Evolutionary conservation across 2,888 invertebrate species (phyloP), one percentile per base, ranked within the genome.

Genomic region (Abrostola tripartita): DNA sequence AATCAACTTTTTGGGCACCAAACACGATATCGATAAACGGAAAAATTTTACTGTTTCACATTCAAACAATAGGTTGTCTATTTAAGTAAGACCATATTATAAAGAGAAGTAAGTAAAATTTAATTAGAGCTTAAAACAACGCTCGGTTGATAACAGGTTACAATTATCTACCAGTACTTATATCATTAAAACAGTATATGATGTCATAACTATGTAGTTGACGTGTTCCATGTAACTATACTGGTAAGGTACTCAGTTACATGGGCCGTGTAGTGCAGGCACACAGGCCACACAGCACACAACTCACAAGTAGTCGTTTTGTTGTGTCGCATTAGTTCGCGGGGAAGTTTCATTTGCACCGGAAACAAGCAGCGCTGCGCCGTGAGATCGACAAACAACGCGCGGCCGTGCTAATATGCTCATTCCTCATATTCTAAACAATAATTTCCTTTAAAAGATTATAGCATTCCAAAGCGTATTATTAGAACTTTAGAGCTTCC

Each of bases 341-440:
- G 68, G 68, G 72, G 74, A 77, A 79, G 78, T 74, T 82, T 72
- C 76, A 81, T 85, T 85, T 78, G 84, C 86, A 83, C 88, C 88
- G 90, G 90, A 91, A 88, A 85, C 85, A 54, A 73, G 68, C 76
- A 75, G 79, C 79, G 78, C 78, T 67, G 74, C 74, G 78, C 75
- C 87, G 91, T 93, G 92, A 88, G 93, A 93, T 92, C 84, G 62
- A 86, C 88, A 92, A 92, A 92, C 88, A 92, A 79, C 76, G 65
- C 74, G 64, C 79, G 73, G 74, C 79, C 81, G 85, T 82, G 87
- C 86, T 84, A 88, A 88, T 87, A 81, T 83, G 79, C 80, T 76
- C 81, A 83, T 85, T 84, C 77, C 80, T 82, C 77, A 81, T 84
- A 85, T 81, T 80, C 81, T 83, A 84, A 86, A 85, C 83, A 85